Evolutionary conservation across 2,888 invertebrate genomes (phyloP).

Genomic region (Cephus pulcher): DNA sequence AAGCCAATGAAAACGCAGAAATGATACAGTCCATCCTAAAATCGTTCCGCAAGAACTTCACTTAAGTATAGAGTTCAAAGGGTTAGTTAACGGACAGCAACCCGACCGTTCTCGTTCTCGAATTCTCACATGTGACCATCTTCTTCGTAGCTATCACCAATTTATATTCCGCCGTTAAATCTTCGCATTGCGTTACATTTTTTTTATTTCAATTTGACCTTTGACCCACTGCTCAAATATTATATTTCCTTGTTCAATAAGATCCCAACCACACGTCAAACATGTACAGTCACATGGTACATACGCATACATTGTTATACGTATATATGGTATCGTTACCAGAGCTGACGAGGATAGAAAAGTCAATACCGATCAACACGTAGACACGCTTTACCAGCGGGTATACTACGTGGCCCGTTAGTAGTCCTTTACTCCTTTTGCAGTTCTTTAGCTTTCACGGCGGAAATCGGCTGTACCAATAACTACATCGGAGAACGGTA

Average conservation of each 20-base stretch:
- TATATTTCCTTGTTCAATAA: background rate
- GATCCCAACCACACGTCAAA: background rate
- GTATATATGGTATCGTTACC: background rate
- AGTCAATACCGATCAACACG: background rate
- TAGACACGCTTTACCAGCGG: background rate
- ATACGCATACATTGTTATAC: background rate
- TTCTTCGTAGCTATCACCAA: background rate
- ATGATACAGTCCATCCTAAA: constrained; percentile 38
- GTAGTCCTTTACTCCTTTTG: background rate
- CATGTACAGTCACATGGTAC: background rate
- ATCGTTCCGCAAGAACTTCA: constrained; percentile 32
- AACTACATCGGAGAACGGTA: background rate
- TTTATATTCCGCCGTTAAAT: background rate
- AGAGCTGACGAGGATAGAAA: background rate
- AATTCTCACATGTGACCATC: background rate
- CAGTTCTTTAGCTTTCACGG: background rate
- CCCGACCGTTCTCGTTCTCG: background rate
- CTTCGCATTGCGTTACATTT: background rate
- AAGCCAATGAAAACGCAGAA: constrained; percentile 46
- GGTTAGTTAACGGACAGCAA: constrained; percentile 13
- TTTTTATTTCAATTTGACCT: background rate
- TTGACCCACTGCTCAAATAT: background rate
- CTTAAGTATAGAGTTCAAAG: constrained; percentile 30
- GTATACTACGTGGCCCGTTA: background rate
- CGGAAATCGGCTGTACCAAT: too few species aligned